A percentile compares a stretch with the other conserved stretches of the same genome.
phyloP scores from a whole-genome alignment of 2,888 invertebrate genomes.

The Phania funesta region DNA sequence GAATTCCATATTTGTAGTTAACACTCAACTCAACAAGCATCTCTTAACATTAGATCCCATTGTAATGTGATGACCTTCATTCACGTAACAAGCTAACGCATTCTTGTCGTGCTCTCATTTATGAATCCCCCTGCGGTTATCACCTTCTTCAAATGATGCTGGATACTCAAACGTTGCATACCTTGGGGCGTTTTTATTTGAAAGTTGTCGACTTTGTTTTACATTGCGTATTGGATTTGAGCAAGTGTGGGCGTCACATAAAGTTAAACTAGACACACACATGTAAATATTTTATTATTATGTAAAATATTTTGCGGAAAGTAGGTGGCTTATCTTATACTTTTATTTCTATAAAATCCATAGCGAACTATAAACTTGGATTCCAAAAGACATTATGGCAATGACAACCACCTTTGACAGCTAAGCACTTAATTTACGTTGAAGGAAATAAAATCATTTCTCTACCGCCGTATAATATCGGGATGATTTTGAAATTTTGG shows the following conservation, averaged over 20 bases:
- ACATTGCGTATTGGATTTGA: background rate
- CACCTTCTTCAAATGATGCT: constrained; percentile 41
- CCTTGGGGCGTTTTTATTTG: constrained; percentile 33
- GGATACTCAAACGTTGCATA: constrained; percentile 11
- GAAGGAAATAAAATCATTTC: no score
- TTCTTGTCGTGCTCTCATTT: constrained; percentile 3
- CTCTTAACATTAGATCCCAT: background rate
- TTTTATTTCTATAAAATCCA: no score
- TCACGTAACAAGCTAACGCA: background rate
- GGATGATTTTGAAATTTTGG: no score
- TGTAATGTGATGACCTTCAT: constrained; percentile 21
- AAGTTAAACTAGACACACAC: background rate
- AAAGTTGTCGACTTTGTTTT: constrained; percentile 22
- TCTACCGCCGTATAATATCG: no score
- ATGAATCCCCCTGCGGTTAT: constrained; percentile 17
- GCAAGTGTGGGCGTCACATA: constrained; percentile 14
- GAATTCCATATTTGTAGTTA: background rate
- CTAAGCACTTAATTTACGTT: no score
- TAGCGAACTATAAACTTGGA: no score
- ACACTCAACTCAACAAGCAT: background rate
- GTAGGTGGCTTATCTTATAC: background rate
- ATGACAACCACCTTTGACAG: no score
- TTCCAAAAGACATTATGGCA: no score
- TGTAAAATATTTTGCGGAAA: background rate
- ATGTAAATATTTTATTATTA: background rate